Percentiles rank a stretch among this genome's conserved stretches.
phyloP scores from a whole-genome alignment of 1,140 invertebrate genomes.

The Atta colombica region DNA sequence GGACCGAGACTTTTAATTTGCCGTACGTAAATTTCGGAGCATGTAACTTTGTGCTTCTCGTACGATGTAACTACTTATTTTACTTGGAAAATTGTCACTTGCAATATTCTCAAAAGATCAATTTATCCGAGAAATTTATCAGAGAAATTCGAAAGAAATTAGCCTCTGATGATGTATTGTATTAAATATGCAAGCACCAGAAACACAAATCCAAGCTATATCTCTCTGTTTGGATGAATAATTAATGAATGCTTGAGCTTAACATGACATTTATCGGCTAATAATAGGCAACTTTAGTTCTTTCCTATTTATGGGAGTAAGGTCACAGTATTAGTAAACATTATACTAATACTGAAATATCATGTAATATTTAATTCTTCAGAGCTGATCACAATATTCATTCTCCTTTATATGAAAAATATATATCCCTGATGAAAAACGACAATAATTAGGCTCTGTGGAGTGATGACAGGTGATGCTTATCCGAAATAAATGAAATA shows the following conservation, averaged over 20 bases:
- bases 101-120: neutral
- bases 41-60: neutral
- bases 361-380: too few species aligned
- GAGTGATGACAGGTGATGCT: too few species aligned
- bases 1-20: neutral
- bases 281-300: constrained; percentile 29
- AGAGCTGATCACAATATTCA: too few species aligned
- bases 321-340: neutral
- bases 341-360: neutral
- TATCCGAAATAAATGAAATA: neutral
- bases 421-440: too few species aligned
- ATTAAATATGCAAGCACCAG: neutral
- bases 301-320: neutral
- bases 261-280: neutral
- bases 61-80: constrained; percentile 20
- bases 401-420: too few species aligned
- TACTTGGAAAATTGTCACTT: neutral
- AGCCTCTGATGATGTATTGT: neutral
- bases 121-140: neutral
- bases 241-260: neutral
- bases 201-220: neutral
- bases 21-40: neutral
- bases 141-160: neutral
- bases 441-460: too few species aligned
- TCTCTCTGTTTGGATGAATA: neutral